phyloP scores from a whole-genome alignment of 2,797 vertebrate genomes.

The Phyllotis vaccarum region DNA sequence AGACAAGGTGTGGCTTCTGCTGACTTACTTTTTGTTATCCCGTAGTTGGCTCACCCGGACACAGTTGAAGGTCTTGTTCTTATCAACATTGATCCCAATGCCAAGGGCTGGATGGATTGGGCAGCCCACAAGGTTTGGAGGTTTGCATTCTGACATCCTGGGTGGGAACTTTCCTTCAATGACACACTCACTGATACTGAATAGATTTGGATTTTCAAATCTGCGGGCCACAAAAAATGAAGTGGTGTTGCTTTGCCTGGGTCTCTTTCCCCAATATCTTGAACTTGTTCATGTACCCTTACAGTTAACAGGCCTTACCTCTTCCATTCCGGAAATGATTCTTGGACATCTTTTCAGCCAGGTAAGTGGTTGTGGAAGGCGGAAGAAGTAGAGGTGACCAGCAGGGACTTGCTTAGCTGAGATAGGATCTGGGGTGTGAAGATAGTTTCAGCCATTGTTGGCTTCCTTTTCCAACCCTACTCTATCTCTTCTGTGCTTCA shows the following conservation, averaged over 20 bases:
- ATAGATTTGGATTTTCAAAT: background rate
- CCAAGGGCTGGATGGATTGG: constrained; percentile 96
- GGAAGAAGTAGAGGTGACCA: background rate
- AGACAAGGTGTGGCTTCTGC: background rate
- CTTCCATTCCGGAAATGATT: constrained; percentile 94
- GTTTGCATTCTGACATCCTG: constrained; percentile 9
- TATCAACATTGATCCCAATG: constrained; percentile 93
- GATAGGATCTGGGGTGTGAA: background rate
- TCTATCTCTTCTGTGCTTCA: constrained; percentile 75
- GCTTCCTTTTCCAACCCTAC: constrained; percentile 11
- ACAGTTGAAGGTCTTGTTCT: constrained; percentile 94
- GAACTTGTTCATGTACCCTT: constrained; percentile 33
- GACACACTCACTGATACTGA: background rate
- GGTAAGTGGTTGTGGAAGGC: constrained; percentile 83
- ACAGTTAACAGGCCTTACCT: constrained; percentile 93
- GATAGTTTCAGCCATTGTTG: background rate
- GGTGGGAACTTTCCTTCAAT: background rate
- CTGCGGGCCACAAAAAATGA: background rate
- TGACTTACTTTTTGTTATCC: constrained; percentile 20
- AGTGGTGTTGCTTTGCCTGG: background rate
- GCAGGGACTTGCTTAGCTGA: constrained; percentile 15
- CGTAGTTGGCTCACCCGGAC: constrained; percentile 91
- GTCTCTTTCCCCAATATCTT: background rate
- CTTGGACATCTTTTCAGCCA: constrained; percentile 94
- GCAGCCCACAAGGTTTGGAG: constrained; percentile 93